phyloP scores from a whole-genome alignment of 2,888 invertebrate genomes.

The Myopa testacea region DNA sequence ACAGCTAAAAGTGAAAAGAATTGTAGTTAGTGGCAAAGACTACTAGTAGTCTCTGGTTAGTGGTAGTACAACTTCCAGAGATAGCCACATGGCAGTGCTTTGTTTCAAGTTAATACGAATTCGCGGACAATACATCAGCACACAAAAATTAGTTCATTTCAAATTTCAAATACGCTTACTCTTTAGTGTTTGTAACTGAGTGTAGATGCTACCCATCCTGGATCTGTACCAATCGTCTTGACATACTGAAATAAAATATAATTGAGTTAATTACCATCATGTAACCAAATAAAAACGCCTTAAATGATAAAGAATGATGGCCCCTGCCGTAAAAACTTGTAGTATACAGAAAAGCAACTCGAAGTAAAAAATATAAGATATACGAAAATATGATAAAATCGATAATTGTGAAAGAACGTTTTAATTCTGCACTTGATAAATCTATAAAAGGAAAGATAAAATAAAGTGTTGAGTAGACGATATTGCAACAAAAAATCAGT shows the following conservation, averaged over 20 bases:
- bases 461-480: neutral
- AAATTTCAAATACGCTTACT: too few relatives aligned
- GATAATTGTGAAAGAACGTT: neutral
- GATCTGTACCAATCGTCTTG: too few relatives aligned
- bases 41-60: too few relatives aligned
- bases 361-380: neutral
- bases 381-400: conserved; percentile 2
- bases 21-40: conserved; percentile 6
- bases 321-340: neutral
- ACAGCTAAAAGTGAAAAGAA: neutral
- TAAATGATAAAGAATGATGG: neutral
- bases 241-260: too few relatives aligned
- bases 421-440: neutral
- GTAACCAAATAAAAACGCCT: neutral
- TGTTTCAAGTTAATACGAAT: too few relatives aligned
- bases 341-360: neutral
- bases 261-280: neutral
- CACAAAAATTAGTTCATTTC: too few relatives aligned
- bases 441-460: neutral
- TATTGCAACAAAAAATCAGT: neutral
- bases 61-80: neutral
- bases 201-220: too few relatives aligned
- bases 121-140: too few relatives aligned
- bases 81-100: neutral
- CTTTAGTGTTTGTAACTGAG: too few relatives aligned